These are phyloP conservation scores for Melinaea marsaeus DNA, from an alignment of 2,888 invertebrate species.

Conservation along the genomic window DNA sequence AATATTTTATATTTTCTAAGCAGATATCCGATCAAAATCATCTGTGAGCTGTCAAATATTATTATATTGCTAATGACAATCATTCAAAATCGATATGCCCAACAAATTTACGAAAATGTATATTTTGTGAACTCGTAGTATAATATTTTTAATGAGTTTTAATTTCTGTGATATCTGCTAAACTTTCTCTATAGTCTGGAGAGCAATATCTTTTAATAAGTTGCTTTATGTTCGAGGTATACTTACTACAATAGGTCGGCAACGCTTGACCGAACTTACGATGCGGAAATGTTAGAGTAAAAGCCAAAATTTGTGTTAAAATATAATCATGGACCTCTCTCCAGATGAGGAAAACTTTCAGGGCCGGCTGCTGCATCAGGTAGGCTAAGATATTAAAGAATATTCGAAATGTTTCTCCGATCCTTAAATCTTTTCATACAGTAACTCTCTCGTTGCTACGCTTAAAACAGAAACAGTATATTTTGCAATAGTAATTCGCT, in stretches of 20 bases:
- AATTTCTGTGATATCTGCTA: not conserved
- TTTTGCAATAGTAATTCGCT: no score
- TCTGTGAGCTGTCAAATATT: conserved; percentile 30
- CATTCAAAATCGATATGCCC: conserved; percentile 20
- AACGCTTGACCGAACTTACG: conserved; percentile 58
- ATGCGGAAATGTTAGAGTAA: conserved; percentile 46
- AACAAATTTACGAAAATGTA: conserved; percentile 13
- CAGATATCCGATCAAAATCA: conserved; percentile 26
- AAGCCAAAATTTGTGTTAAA: conserved; percentile 43
- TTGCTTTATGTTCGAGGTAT: conserved; percentile 12
- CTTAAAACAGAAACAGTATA: no score
- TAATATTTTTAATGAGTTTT: not conserved
- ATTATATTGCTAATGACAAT: conserved; percentile 15
- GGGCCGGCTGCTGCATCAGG: conserved; percentile 87
- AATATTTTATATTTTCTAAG: conserved; percentile 35
- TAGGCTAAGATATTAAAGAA: conserved; percentile 38
- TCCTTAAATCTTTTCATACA: not conserved
- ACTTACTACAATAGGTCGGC: conserved; percentile 35
- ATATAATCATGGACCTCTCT: conserved; percentile 79
- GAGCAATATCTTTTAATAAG: conserved; percentile 14
- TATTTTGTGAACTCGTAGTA: not conserved
- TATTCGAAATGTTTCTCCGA: not conserved
- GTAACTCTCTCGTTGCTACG: no score
- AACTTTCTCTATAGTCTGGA: conserved; percentile 4
- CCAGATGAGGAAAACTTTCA: conserved; percentile 89